Evolutionary conservation across 1,140 invertebrate species (phyloP).

Genomic region (Drosophila murphyi): DNA sequence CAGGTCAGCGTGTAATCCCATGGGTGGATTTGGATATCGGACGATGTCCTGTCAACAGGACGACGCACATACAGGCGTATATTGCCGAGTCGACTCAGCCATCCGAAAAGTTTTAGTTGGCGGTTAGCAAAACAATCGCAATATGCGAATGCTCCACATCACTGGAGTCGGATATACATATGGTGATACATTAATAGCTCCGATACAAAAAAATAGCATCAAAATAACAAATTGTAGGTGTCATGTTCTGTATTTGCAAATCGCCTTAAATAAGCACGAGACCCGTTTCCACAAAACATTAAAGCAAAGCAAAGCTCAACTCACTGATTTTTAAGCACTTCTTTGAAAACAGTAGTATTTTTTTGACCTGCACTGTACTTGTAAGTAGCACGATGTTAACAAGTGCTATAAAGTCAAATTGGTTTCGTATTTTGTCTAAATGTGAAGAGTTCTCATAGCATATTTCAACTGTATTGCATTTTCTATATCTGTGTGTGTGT

Average conservation of each 20-base stretch:
- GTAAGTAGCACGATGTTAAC: slow-evolving; percentile 23
- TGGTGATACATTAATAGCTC: too few relatives aligned
- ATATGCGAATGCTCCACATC: slow-evolving; percentile 1
- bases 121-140: slow-evolving; percentile 18
- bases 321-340: too few relatives aligned
- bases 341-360: too few relatives aligned
- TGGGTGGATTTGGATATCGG: neutral
- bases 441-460: slow-evolving; percentile 3
- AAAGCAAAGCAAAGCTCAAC: too few relatives aligned
- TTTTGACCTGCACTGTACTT: neutral
- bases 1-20: neutral
- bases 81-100: neutral
- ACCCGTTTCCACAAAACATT: too few relatives aligned
- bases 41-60: neutral
- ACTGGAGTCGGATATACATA: too few relatives aligned
- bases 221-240: too few relatives aligned
- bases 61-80: neutral
- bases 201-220: too few relatives aligned
- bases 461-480: neutral
- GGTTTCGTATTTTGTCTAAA: slow-evolving; percentile 27
- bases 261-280: too few relatives aligned
- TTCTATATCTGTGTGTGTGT: neutral
- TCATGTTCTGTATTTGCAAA: too few relatives aligned
- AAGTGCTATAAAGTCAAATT: slow-evolving; percentile 37
- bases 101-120: slow-evolving; percentile 5